phyloP scores from a whole-genome alignment of 2,113 vertebrate genomes.

The Anguilla japonica region DNA sequence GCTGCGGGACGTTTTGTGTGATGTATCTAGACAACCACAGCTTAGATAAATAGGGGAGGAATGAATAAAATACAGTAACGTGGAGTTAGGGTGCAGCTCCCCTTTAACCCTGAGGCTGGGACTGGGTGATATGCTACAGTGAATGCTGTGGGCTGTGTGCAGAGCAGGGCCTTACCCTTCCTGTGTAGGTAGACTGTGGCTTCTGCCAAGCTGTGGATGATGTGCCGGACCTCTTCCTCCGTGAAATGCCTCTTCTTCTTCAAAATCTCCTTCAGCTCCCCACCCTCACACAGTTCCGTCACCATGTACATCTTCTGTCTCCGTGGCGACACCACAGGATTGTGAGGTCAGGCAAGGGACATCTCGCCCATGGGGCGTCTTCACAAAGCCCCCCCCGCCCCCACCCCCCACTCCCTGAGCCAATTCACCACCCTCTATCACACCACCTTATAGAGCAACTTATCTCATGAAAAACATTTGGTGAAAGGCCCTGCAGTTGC shows the following conservation, averaged over 20 bases:
- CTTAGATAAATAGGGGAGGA: too few species aligned
- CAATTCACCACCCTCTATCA: background rate
- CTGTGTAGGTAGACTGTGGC: slow-evolving; percentile 78
- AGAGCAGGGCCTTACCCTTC: slow-evolving; percentile 64
- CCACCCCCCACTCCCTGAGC: background rate
- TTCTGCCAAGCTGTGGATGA: slow-evolving; percentile 76
- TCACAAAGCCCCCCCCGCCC: slow-evolving; percentile 1
- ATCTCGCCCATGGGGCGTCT: slow-evolving; percentile 3
- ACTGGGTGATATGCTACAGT: background rate
- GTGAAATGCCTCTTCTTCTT: slow-evolving; percentile 68
- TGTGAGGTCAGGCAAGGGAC: background rate
- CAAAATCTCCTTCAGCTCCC: slow-evolving; percentile 77
- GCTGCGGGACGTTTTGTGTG: too few species aligned
- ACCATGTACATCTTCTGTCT: slow-evolving; percentile 80
- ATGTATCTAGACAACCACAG: too few species aligned
- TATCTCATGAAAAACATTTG: background rate
- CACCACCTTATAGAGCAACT: background rate
- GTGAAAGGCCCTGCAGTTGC: background rate
- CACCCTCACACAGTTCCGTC: slow-evolving; percentile 80
- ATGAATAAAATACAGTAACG: too few species aligned
- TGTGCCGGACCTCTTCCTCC: slow-evolving; percentile 78
- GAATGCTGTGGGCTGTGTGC: background rate
- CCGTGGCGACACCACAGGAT: slow-evolving; percentile 41
- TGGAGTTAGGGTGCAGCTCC: background rate
- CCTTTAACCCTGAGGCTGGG: background rate